Conservation (phyloP, 64 coral and sea anemone genomes). For the Montipora sp. region DNA sequence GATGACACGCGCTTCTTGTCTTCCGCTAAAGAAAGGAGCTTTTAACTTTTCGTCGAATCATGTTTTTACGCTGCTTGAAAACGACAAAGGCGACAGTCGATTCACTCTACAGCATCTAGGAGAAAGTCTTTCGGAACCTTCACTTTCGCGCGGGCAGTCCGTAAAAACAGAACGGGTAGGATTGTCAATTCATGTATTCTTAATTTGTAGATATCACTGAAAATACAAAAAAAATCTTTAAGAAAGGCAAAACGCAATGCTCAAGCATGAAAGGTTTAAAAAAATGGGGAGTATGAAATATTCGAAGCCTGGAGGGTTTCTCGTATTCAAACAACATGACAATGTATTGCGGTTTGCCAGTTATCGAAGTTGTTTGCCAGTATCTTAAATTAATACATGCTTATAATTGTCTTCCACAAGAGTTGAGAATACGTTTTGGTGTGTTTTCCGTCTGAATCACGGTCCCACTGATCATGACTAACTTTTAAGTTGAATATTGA, state of each 20-base stretch:
- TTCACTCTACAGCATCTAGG: conserved; percentile 12
- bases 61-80: conserved; percentile 34
- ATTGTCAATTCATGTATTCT: background rate
- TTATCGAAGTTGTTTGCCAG: no score
- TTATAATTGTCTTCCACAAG: no score
- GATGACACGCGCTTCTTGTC: conserved; percentile 20
- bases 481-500: no score
- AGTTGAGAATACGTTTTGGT: no score
- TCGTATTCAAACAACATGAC: no score
- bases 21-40: conserved; percentile 33
- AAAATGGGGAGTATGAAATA: no score
- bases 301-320: no score
- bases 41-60: conserved; percentile 34
- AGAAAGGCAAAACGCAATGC: background rate
- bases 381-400: no score
- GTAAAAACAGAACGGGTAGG: background rate
- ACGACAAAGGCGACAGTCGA: conserved; percentile 11
- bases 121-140: conserved; percentile 22
- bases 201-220: background rate
- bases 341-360: no score
- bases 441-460: no score
- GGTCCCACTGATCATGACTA: no score
- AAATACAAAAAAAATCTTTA: background rate
- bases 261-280: background rate
- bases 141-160: background rate